These are phyloP conservation scores for Empidonax alnorum DNA, from an alignment of 2,113 vertebrate species.

Conservation along the genomic window DNA sequence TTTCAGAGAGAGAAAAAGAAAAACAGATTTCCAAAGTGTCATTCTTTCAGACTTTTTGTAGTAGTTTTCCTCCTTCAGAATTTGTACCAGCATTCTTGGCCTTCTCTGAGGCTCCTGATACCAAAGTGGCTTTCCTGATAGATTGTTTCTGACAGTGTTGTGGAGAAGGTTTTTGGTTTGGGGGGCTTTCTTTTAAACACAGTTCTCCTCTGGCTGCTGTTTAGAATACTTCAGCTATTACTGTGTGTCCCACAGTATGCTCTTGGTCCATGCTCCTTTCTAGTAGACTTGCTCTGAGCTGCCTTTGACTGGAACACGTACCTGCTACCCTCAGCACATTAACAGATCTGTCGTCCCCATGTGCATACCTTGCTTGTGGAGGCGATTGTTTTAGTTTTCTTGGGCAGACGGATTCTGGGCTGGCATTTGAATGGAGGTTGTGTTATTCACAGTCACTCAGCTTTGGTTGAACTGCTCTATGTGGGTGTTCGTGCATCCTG, in stretches of 20 bases:
- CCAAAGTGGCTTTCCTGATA: neutral
- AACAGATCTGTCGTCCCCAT: neutral
- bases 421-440: neutral
- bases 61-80: neutral
- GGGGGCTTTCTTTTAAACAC: neutral
- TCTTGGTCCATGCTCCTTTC: neutral
- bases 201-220: neutral
- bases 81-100: neutral
- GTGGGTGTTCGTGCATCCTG: neutral
- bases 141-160: conserved; percentile 1
- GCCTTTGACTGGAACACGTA: neutral
- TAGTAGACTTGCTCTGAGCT: neutral
- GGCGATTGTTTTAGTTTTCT: neutral
- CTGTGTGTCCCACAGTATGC: neutral
- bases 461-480: neutral
- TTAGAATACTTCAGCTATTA: neutral
- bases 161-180: neutral
- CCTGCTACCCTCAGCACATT: neutral
- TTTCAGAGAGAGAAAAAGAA: neutral
- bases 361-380: neutral
- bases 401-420: neutral
- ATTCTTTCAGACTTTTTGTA: neutral
- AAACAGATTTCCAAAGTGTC: neutral
- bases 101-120: neutral
- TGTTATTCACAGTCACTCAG: neutral